Evolutionary conservation across 2,113 vertebrate species (phyloP).

Genomic region (Formicarius rufipectus): DNA sequence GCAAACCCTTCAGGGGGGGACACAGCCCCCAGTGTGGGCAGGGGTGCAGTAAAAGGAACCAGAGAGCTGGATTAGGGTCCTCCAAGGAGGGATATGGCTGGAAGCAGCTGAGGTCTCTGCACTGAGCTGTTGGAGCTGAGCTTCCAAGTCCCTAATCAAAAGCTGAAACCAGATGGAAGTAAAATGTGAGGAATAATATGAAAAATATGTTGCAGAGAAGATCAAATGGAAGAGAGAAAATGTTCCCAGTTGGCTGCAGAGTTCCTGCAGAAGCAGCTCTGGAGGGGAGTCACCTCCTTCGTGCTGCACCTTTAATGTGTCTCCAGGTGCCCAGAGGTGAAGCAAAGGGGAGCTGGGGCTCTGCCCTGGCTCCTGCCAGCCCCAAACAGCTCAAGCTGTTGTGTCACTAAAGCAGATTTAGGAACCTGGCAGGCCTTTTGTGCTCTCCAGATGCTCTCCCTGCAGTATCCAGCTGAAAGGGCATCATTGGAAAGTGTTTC

Average conservation of each 20-base stretch:
- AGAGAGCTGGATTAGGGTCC: not conserved
- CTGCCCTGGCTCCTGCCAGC: not conserved
- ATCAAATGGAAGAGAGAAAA: conserved; percentile 72
- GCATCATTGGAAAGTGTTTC: not conserved
- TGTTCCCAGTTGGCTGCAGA: conserved; percentile 29
- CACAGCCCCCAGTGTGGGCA: not conserved
- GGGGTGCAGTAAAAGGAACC: not conserved
- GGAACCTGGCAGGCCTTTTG: not conserved
- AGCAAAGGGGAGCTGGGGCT: not conserved
- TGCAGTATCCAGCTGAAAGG: not conserved
- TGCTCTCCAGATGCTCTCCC: not conserved
- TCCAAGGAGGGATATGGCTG: not conserved
- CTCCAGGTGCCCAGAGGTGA: not conserved
- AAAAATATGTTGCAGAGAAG: conserved; percentile 73
- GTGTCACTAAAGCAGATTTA: not conserved
- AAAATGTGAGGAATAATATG: conserved; percentile 70
- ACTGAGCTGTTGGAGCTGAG: conserved; percentile 37
- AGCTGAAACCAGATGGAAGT: conserved; percentile 77
- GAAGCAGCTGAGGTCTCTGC: conserved; percentile 36
- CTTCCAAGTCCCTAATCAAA: conserved; percentile 69
- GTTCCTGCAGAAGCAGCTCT: conserved; percentile 53
- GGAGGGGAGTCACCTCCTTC: not conserved
- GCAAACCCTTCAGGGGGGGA: not conserved
- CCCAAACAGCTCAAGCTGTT: not conserved
- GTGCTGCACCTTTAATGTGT: not conserved